Evolutionary conservation across 1,140 invertebrate species (phyloP), one percentile per base, ranked within the genome.

Genomic region (Zaprionus capensis): DNA sequence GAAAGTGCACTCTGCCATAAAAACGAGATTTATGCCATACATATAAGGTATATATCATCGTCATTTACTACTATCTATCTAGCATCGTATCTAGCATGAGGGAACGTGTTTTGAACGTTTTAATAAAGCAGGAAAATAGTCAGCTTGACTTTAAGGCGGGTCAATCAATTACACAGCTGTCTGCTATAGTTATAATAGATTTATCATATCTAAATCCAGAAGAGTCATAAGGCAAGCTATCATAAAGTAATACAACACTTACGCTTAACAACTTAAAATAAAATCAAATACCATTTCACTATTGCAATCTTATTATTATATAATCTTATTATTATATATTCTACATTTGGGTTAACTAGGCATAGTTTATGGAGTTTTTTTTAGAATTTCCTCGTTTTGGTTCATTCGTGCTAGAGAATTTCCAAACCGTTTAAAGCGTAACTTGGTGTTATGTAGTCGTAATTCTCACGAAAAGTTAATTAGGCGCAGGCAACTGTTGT

Each of bases 391-490:
- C 38, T 2, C 38, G 15, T 41, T 41, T 41, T 5, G 4, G 15
- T 6, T 14, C 11, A 22, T 51, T 5, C 46, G 11, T 51, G 7
- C 1, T 17, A 17, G n/a, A 46, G n/a, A 46, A 24, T 51, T 24
- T 14, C 4, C 1, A 24, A 51, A 51, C 24, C 22, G 9, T 12
- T 51, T 22, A 12, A 51, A 24, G 20, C 46, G 41, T 51, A 14
- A 24, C 22, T 51, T 51, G 20, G 9, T 20, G 20, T 24, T 51
- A 5, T 44, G 38, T n/a, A n/a, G 2, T n/a, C 4, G 17, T 12
- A 20, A 20, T 49, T 49, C 46, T 49, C 46, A 49, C 17, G 46
- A 49, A 49, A 49, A 49, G 17, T 49, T 49, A 49, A 49, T 49
- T 22, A 49, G 17, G 17, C 46, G 1, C 17, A 2, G 17, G 17